Evolutionary conservation across 2,797 vertebrate species (phyloP).

Genomic region (Geotria australis): DNA sequence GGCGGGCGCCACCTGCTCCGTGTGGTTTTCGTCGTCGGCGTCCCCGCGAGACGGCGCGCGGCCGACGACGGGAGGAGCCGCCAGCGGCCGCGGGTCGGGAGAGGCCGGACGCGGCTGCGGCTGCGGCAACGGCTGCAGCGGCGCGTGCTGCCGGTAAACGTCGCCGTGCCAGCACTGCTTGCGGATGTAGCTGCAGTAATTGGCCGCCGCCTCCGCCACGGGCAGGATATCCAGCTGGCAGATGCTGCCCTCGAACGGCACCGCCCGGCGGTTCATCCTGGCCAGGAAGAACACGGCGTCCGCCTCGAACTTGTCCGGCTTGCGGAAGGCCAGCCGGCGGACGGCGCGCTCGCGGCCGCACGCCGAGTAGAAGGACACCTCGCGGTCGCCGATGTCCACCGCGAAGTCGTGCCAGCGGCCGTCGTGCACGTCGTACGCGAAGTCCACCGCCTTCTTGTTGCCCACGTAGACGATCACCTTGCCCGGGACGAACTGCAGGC

Average conservation of each 20-base stretch:
- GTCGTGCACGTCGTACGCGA: constrained; percentile 56
- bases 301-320: constrained; percentile 34
- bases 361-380: constrained; percentile 44
- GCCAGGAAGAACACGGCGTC: constrained; percentile 63
- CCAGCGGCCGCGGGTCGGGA: neutral
- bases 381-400: constrained; percentile 28
- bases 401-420: constrained; percentile 73
- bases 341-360: constrained; percentile 39
- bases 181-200: constrained; percentile 89
- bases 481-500: constrained; percentile 47
- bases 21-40: too few species aligned
- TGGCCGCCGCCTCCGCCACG: constrained; percentile 56
- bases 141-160: constrained; percentile 28
- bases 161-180: constrained; percentile 70
- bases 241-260: constrained; percentile 73
- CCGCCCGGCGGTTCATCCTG: constrained; percentile 44
- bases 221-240: constrained; percentile 93
- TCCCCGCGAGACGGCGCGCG: too few species aligned
- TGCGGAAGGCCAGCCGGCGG: constrained; percentile 31
- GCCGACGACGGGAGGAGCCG: too few species aligned
- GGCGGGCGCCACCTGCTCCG: too few species aligned
- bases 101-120: too few species aligned
- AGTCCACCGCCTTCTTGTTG: constrained; percentile 42
- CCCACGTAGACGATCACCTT: constrained; percentile 39
- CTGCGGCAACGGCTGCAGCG: too few species aligned